Evolutionary conservation across 1,140 invertebrate genomes (phyloP).

Genomic region (Rhysida immarginata): DNA sequence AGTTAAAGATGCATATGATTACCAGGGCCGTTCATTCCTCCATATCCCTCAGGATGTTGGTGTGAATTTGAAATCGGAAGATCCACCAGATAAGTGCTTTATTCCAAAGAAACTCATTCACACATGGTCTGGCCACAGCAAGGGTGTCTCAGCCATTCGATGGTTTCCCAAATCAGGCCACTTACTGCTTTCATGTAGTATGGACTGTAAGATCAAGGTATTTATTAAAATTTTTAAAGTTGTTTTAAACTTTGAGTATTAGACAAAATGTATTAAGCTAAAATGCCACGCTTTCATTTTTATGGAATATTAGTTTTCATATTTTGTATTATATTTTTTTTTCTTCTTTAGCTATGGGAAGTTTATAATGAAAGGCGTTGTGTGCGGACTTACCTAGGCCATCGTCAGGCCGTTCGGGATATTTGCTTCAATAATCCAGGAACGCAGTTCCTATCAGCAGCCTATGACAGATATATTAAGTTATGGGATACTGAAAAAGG

Average conservation of each 20-base stretch:
- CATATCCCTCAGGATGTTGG: constrained; percentile 90
- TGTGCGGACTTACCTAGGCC: constrained; percentile 90
- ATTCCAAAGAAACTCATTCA: constrained; percentile 92
- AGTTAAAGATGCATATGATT: constrained; percentile 90
- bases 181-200: constrained; percentile 82
- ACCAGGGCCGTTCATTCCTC: constrained; percentile 89
- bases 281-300: too few species aligned
- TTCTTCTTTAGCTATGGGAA: constrained; percentile 72
- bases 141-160: constrained; percentile 87
- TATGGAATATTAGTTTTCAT: too few species aligned
- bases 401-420: constrained; percentile 91
- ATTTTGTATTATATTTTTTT: constrained; percentile 17
- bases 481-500: constrained; percentile 95
- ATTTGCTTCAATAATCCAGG: constrained; percentile 92
- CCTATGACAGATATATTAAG: constrained; percentile 85
- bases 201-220: constrained; percentile 93
- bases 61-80: constrained; percentile 81
- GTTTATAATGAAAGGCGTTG: constrained; percentile 90
- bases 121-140: constrained; percentile 93
- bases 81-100: constrained; percentile 88
- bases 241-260: too few species aligned
- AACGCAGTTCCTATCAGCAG: constrained; percentile 81
- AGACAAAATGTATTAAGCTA: too few species aligned
- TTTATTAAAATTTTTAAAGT: too few species aligned
- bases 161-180: constrained; percentile 94